Evolutionary conservation across 2,113 vertebrate species (phyloP).

Genomic region (Cacatua alba): DNA sequence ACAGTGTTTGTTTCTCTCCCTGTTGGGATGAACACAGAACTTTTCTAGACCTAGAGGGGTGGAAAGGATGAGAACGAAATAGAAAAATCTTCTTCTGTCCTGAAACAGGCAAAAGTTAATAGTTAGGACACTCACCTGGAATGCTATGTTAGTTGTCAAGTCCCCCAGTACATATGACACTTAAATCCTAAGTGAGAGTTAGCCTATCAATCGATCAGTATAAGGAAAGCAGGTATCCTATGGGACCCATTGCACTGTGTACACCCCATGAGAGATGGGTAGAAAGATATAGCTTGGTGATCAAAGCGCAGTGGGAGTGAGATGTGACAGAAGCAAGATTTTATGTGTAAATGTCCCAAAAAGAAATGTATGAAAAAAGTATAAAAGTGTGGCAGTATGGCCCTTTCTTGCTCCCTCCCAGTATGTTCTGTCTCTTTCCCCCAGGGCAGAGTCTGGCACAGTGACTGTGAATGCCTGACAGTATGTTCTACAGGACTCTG

Average conservation of each 20-base stretch:
- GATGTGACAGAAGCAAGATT: not conserved
- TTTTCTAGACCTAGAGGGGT: not conserved
- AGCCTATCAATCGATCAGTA: not conserved
- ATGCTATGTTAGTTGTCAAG: not conserved
- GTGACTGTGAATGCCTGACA: not conserved
- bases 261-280: not conserved
- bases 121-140: not conserved
- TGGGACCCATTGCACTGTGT: not conserved
- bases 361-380: not conserved
- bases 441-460: slow-evolving; percentile 14
- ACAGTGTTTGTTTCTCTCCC: not conserved
- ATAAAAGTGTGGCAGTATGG: not conserved
- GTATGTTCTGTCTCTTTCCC: not conserved
- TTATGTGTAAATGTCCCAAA: not conserved
- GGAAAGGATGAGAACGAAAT: not conserved
- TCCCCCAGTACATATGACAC: too few relatives aligned
- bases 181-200: not conserved
- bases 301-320: not conserved
- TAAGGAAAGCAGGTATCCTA: not conserved
- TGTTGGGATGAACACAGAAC: not conserved
- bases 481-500: not conserved
- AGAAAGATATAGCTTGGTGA: not conserved
- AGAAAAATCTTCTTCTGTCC: not conserved
- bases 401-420: not conserved
- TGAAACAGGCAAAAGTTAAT: not conserved